Conservation (phyloP, 2,888 invertebrate genomes). For the Tubulanus polymorphus region DNA sequence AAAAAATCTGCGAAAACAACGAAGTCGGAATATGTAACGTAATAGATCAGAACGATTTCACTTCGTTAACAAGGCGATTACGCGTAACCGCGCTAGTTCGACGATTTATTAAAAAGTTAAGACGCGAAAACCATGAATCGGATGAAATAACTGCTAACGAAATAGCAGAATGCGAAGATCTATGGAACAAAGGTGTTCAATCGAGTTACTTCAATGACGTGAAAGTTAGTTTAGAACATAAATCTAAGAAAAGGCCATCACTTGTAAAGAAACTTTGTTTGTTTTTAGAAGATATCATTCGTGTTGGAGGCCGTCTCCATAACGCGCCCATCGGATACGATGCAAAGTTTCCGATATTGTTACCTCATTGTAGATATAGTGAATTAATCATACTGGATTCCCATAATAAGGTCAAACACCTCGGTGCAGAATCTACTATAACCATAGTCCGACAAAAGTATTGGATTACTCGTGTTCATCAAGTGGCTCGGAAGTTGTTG, state of each 20-base stretch:
- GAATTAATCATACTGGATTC: neutral
- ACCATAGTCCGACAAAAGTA: neutral
- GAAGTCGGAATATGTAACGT: neutral
- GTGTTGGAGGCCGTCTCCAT: neutral
- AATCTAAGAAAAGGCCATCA: too few relatives aligned
- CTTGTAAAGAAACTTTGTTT: neutral
- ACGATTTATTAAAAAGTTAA: neutral
- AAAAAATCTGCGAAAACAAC: neutral
- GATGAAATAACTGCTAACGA: neutral
- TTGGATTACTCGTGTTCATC: neutral
- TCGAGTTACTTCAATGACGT: neutral
- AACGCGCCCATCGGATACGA: neutral
- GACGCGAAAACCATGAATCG: neutral
- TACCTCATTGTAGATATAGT: neutral
- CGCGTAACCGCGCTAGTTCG: neutral
- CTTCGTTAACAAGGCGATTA: neutral
- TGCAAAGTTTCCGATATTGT: neutral
- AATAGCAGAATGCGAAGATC: neutral
- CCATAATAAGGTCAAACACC: neutral
- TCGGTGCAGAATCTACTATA: neutral
- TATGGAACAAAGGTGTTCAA: neutral
- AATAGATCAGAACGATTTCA: neutral
- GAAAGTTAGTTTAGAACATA: too few relatives aligned
- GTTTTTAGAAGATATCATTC: neutral
- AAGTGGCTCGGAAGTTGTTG: neutral